Conservation (phyloP, 2,797 vertebrate species). For the Helarctos malayanus region DNA sequence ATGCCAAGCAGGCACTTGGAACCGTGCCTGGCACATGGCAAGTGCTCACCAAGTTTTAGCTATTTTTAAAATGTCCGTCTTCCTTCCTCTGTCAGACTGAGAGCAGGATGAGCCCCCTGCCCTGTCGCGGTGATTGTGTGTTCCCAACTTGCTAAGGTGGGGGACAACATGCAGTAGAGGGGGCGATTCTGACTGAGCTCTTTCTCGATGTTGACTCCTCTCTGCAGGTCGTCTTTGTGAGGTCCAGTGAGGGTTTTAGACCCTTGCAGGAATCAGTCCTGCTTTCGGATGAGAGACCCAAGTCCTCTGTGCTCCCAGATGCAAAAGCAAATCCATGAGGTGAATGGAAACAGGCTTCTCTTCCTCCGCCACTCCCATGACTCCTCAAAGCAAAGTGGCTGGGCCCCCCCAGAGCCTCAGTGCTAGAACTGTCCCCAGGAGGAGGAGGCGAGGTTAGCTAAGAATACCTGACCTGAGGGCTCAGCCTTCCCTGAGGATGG, state of each 20-base stretch:
- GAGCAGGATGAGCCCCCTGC: neutral
- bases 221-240: neutral
- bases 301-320: neutral
- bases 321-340: neutral
- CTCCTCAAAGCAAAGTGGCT: neutral
- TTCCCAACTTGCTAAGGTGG: neutral
- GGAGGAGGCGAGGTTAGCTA: neutral
- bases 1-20: slow-evolving; percentile 28
- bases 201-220: neutral
- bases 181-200: neutral
- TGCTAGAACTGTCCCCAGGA: neutral
- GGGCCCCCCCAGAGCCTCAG: neutral
- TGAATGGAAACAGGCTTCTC: neutral
- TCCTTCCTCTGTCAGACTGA: neutral
- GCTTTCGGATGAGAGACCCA: neutral
- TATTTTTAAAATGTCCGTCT: slow-evolving; percentile 62
- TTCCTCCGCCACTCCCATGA: accelerated
- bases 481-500: neutral
- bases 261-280: neutral
- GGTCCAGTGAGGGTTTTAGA: neutral
- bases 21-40: slow-evolving; percentile 17
- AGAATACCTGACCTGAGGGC: neutral
- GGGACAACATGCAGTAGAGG: neutral
- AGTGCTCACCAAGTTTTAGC: slow-evolving; percentile 34
- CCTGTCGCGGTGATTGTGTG: neutral